These are phyloP conservation scores for Aricia agestis DNA, from an alignment of 1,140 invertebrate species.

Conservation along the genomic window DNA sequence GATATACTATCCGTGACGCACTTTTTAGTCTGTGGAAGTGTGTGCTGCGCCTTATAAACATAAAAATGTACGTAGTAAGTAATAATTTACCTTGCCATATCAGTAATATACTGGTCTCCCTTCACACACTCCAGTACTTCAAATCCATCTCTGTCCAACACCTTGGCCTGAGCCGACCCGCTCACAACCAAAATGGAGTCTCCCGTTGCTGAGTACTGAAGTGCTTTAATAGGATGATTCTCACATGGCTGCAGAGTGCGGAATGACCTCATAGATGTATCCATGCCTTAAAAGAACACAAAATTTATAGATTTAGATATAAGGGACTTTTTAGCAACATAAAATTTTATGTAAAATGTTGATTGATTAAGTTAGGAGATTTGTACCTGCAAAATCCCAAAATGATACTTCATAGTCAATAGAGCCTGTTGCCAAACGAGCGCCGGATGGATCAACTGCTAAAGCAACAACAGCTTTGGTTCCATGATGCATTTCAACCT, in stretches of 20 bases:
- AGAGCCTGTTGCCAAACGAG: conserved; percentile 93
- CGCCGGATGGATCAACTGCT: conserved; percentile 93
- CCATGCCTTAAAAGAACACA: conserved; percentile 83
- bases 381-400: conserved; percentile 94
- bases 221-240: conserved; percentile 93
- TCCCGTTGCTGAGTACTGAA: conserved; percentile 95
- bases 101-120: conserved; percentile 97
- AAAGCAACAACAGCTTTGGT: conserved; percentile 91
- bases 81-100: conserved; percentile 83
- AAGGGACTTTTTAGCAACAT: no score
- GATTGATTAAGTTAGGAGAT: no score
- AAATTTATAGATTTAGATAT: background rate
- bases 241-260: conserved; percentile 95
- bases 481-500: conserved; percentile 89
- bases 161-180: conserved; percentile 94
- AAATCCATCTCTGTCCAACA: conserved; percentile 96
- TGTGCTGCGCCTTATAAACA: no score
- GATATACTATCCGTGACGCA: no score
- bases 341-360: no score
- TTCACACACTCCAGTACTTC: conserved; percentile 97
- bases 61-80: no score
- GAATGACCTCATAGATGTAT: conserved; percentile 92
- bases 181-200: conserved; percentile 96
- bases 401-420: conserved; percentile 97
- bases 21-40: no score